Percentiles rank a stretch among this genome's conserved stretches.
Conservation (phyloP, 92 coral and sea anemone species). For the Blastomussa wellsi region DNA sequence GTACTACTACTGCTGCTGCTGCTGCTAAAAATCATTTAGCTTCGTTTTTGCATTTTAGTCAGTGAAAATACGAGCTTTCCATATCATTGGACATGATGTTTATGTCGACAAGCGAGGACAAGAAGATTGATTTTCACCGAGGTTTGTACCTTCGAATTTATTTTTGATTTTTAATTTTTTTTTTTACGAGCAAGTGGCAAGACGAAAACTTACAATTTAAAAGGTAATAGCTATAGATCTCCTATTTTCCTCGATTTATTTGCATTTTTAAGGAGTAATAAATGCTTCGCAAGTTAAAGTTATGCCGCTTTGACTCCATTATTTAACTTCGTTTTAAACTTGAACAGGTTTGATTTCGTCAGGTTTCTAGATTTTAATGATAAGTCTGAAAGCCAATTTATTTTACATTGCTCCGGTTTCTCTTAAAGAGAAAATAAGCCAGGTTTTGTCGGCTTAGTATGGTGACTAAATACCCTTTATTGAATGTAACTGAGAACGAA, state of each 20-base stretch:
- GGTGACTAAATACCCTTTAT: neutral
- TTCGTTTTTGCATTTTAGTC: too few species aligned
- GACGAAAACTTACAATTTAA: neutral
- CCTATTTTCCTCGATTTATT: neutral
- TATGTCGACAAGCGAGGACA: neutral
- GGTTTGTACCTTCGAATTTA: neutral
- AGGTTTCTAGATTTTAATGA: neutral
- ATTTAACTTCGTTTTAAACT: neutral
- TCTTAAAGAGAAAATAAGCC: neutral
- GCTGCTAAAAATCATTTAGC: too few species aligned
- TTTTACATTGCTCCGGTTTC: neutral
- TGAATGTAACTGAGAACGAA: neutral
- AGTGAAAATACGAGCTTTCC: neutral
- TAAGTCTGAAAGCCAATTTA: neutral
- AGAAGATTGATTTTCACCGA: neutral
- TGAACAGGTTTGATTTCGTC: neutral
- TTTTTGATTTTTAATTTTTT: neutral
- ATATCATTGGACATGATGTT: neutral
- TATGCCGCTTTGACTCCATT: neutral
- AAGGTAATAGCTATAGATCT: neutral
- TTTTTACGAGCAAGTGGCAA: neutral
- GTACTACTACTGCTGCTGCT: too few species aligned
- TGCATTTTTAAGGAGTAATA: neutral
- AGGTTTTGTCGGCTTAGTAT: neutral
- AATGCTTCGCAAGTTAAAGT: neutral